Base-by-base conservation (phyloP, 2,113 vertebrate species). In the Tauraco erythrolophus region DNA sequence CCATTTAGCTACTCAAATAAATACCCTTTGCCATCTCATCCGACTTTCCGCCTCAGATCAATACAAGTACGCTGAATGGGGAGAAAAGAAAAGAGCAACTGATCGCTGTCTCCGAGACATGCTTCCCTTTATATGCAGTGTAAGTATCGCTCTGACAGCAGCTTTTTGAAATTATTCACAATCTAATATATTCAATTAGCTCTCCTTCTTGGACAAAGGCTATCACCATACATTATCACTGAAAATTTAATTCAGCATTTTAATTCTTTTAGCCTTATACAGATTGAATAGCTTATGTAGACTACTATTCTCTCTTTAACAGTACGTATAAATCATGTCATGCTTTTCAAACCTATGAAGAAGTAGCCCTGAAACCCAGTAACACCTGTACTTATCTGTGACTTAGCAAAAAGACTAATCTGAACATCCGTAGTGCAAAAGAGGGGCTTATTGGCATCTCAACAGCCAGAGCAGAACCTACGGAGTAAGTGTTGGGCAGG, bases 191-290 rank as follows among this genome's bases (percentile, higher is more conserved):
- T 94, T 94, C 91, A 95, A 81, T 96, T 97, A 96, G 41, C 60
- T 88, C 75, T 96, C 64, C 53, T 72, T 46, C 79, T 82, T 75
- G 87, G 37, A 92, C 80, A 92, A 92, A 85, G 87, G 80, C 84
- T 97, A 96, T 94, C 90, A 92, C 37, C 60, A 83, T 84, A 84
- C 35, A 94, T 94, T 94, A 94, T 92, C 95, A 87, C 57, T 58
- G 46, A 93, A 87, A 96, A 96, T 68, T 46, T 96, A 97, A 95
- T 92, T 94, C 86, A 93, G 50, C 2, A 0, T 64, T 97, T 92
- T 70, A 96, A 94, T 96, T 94, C 82, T 75, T 92, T 84, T 56
- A 85, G 56, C 85, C 72, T 94, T 81, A 89, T 70, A 46, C 79
- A 96, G 88, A 88, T 35, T 83, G 60, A 96, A 89, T 45, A 91